Evolutionary conservation across 2,113 vertebrate species (phyloP), one percentile per base, ranked within the genome.

Genomic region (Maccullochella peelii): DNA sequence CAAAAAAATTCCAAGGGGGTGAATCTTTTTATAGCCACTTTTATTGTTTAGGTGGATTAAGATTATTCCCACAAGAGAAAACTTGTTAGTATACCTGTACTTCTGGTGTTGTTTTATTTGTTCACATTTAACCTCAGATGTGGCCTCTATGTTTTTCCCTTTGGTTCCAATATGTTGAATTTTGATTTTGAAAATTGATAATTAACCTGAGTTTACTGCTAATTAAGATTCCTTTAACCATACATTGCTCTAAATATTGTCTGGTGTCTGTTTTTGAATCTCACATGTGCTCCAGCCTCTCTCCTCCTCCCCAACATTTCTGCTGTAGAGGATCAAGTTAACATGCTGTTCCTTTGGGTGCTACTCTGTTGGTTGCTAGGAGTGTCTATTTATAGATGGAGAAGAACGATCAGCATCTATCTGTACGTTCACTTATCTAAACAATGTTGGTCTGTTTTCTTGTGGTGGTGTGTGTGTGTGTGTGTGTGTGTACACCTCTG

Each of bases 361-460:
- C 86, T 80, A 30, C 80, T 86, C 85, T 80, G 83, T 78, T 25
- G 47, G 84, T 91, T 92, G 80, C 89, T 81, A 83, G 74, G 86
- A 86, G 62, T 38, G 61, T 80, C 89, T 94, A 92, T 94, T 94
- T 91, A 89, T 94, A 93, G 89, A 72, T 27, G 50, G 42, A 55
- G 68, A 87, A 78, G 67, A 90, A 91, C 42, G 79, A 80, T 85
- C 79, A 79, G 85, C 72, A 86, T 89, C 82, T 84, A 69, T 91
- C 78, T 85, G 79, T 85, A 86, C 25, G 25, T 89, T 86, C 79
- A 76, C 86, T 91, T 92, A 89, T 91, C 84, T 84, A 90, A 93
- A 92, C 81, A 83, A 63, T 55, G 68, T 80, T 50, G 63, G 42
- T 62, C 74, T 74, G 44, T 68, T 38, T 81, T 86, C 74, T 75